A percentile compares a stretch with the other conserved stretches of the same genome.
Conservation (phyloP, 2,797 vertebrate species). For the Crocodylus rhombifer region DNA sequence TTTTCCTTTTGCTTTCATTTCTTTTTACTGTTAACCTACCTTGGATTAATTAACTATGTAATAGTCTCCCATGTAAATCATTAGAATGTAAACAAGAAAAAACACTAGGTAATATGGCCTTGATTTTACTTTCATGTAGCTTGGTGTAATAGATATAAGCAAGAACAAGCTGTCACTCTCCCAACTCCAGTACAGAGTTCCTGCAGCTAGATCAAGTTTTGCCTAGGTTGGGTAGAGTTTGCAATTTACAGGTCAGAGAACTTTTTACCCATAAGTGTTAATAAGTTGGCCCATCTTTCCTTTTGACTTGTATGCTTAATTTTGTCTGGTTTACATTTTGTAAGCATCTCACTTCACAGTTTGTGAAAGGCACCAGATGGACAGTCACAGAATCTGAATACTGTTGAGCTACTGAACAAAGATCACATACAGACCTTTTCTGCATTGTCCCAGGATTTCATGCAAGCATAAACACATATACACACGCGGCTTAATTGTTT, state of each 20-base stretch:
- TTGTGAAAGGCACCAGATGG: not conserved
- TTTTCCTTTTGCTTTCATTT: not conserved
- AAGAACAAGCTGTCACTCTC: not conserved
- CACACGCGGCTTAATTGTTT: not conserved
- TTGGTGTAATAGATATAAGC: not conserved
- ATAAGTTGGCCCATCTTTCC: not conserved
- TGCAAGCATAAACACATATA: fast-evolving
- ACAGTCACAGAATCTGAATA: not conserved
- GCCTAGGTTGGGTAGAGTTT: not conserved
- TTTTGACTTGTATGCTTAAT: not conserved
- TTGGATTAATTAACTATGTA: fast-evolving
- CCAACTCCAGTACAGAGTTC: not conserved
- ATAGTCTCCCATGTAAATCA: not conserved
- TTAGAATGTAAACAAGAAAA: not conserved
- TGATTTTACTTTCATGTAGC: not conserved
- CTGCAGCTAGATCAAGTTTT: not conserved
- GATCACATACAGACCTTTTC: fast-evolving
- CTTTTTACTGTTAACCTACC: not conserved
- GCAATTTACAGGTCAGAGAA: not conserved
- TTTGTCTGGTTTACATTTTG: not conserved
- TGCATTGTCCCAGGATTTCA: not conserved
- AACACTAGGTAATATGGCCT: not conserved
- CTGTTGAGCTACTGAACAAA: not conserved
- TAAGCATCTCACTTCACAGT: not conserved
- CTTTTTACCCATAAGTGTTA: not conserved